These are phyloP conservation scores for Sylvilagus bachmani DNA, from an alignment of 2,113 vertebrate species.

Conservation along the genomic window DNA sequence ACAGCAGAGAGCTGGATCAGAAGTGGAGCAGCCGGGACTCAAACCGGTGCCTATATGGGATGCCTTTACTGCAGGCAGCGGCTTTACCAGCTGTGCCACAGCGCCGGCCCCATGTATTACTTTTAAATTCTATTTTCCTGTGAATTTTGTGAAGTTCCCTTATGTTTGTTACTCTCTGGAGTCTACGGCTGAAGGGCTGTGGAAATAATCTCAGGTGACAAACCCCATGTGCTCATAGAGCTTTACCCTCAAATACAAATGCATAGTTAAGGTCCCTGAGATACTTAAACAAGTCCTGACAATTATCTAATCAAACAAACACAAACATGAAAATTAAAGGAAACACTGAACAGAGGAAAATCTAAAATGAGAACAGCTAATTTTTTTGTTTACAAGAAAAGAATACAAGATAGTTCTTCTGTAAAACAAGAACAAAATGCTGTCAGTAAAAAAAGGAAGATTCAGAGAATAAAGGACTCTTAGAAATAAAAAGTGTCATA, in stretches of 20 bases:
- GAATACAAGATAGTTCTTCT: background rate
- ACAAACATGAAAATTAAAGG: background rate
- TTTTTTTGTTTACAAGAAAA: background rate
- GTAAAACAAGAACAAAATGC: background rate
- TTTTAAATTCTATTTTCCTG: too few species aligned
- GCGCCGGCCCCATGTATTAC: too few species aligned
- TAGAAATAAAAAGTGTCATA: background rate
- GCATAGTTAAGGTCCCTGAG: background rate
- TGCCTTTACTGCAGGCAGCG: too few species aligned
- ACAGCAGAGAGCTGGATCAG: too few species aligned
- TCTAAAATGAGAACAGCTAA: background rate
- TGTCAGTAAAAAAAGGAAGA: background rate
- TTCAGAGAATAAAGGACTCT: background rate
- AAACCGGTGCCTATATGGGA: too few species aligned
- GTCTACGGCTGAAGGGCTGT: background rate
- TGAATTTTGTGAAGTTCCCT: too few species aligned
- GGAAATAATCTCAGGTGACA: background rate
- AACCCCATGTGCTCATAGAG: background rate
- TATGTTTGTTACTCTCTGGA: background rate
- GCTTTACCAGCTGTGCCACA: too few species aligned
- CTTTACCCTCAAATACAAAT: background rate
- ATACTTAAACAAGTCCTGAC: background rate
- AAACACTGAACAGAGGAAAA: background rate
- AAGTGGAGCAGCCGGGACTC: too few species aligned
- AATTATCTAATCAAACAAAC: background rate